Conservation (phyloP, 1,140 invertebrate species). For the Acromyrmex heyeri region DNA sequence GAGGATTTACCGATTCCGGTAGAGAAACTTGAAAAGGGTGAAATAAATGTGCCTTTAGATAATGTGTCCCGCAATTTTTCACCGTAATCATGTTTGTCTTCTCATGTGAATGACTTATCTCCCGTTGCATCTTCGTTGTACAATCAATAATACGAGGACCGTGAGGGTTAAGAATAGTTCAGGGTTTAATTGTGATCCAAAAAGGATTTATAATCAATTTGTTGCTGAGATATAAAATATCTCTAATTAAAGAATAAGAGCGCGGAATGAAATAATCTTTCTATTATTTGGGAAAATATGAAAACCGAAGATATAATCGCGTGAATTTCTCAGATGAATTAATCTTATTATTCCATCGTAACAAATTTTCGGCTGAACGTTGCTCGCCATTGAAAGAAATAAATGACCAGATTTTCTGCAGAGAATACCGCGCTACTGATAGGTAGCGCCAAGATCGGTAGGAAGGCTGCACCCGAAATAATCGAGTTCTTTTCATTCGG, state of each 20-base stretch:
- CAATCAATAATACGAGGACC: not conserved
- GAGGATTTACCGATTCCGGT: not conserved
- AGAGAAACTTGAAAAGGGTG: not conserved
- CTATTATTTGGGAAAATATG: constrained; percentile 7
- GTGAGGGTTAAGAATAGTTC: not conserved
- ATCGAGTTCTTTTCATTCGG: constrained; percentile 52
- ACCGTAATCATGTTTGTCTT: not conserved
- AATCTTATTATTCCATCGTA: constrained; percentile 32
- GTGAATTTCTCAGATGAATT: not conserved
- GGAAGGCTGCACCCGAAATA: constrained; percentile 21
- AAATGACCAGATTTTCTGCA: not conserved
- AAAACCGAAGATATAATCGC: not conserved
- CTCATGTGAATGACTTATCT: not conserved
- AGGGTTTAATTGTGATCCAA: not conserved
- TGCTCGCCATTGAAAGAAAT: constrained; percentile 22
- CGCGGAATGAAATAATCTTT: not conserved
- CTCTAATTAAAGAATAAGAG: not conserved
- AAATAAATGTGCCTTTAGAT: constrained; percentile 28
- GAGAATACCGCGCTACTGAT: constrained; percentile 14
- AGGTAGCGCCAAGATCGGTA: not conserved
- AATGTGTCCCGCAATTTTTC: not conserved
- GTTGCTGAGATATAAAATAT: not conserved
- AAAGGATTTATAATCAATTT: not conserved
- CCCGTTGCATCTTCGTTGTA: not conserved
- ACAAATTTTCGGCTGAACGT: constrained; percentile 19